phyloP scores from a whole-genome alignment of 2,797 vertebrate genomes.

The Liparis tanakae region DNA sequence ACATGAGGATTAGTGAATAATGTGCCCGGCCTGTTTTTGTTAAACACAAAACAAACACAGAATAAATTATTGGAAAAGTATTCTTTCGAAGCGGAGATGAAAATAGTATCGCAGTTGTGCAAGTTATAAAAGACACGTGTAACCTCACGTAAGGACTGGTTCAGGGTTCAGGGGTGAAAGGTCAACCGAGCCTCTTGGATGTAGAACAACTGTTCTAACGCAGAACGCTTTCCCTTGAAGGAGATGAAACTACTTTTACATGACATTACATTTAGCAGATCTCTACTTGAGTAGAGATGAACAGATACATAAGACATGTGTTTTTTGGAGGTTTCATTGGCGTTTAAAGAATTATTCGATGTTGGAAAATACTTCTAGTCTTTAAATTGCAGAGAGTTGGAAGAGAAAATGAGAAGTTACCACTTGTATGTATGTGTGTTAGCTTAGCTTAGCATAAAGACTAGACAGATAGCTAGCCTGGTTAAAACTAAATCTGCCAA shows the following conservation, averaged over 20 bases:
- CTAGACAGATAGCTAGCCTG: not conserved
- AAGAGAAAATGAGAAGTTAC: not conserved
- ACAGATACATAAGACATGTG: not conserved
- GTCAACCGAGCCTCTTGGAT: not conserved
- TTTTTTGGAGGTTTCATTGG: not conserved
- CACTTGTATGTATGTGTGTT: not conserved
- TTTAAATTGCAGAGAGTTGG: not conserved
- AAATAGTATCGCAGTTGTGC: conserved; percentile 18
- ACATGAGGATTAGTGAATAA: conserved; percentile 43
- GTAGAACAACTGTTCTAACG: conserved; percentile 6
- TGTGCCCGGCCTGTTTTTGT: conserved; percentile 26
- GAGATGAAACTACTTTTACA: conserved; percentile 26
- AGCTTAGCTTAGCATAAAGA: not conserved
- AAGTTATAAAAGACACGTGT: conserved; percentile 12
- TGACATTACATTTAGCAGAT: no score
- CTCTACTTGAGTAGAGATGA: conserved; percentile 6
- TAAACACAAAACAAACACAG: conserved; percentile 30
- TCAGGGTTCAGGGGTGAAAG: conserved; percentile 6
- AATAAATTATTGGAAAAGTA: conserved; percentile 26
- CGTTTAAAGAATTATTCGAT: not conserved
- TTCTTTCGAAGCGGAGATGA: conserved; percentile 22
- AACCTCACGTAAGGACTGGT: conserved; percentile 3
- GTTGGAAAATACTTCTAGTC: not conserved
- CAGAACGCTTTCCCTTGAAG: not conserved
- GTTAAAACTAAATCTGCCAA: not conserved